Evolutionary conservation across 2,797 vertebrate species (phyloP).

Genomic region (Syngnathus rostellatus): DNA sequence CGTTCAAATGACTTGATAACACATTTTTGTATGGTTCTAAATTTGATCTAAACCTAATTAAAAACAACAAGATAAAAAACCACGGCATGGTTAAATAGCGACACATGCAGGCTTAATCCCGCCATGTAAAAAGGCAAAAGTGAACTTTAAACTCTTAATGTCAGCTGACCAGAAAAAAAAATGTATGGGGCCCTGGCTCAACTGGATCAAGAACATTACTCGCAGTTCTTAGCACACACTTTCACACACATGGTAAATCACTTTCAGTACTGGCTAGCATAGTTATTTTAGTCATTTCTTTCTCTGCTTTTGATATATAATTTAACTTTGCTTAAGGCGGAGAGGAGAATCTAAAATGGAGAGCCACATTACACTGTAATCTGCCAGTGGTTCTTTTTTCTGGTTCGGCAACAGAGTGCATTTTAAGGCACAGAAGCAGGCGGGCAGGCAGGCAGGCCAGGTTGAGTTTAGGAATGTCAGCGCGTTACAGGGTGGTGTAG

Average conservation of each 20-base stretch:
- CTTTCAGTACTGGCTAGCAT: background rate
- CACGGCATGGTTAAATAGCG: background rate
- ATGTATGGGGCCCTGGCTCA: conserved; percentile 9
- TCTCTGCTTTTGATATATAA: background rate
- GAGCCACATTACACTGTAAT: background rate
- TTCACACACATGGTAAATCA: conserved; percentile 1
- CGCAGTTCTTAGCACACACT: background rate
- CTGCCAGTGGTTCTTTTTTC: conserved; percentile 31
- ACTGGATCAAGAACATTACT: conserved; percentile 7
- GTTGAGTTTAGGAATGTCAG: conserved; percentile 53
- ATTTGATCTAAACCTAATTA: background rate
- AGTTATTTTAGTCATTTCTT: background rate
- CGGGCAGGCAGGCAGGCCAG: conserved; percentile 25
- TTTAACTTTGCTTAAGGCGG: background rate
- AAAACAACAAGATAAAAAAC: background rate
- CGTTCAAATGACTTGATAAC: background rate
- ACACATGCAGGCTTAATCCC: conserved; percentile 13
- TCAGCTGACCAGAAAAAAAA: conserved; percentile 51
- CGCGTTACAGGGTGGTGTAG: conserved; percentile 36
- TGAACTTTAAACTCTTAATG: conserved; percentile 52
- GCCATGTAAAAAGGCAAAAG: conserved; percentile 9
- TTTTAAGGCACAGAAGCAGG: conserved; percentile 8
- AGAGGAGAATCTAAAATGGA: background rate
- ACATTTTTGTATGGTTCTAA: background rate
- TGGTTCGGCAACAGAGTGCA: conserved; percentile 37